Evolutionary conservation across 2,888 invertebrate species (phyloP), one percentile per base, ranked within the genome.

Genomic region (Aproaerema taeniolella): DNA sequence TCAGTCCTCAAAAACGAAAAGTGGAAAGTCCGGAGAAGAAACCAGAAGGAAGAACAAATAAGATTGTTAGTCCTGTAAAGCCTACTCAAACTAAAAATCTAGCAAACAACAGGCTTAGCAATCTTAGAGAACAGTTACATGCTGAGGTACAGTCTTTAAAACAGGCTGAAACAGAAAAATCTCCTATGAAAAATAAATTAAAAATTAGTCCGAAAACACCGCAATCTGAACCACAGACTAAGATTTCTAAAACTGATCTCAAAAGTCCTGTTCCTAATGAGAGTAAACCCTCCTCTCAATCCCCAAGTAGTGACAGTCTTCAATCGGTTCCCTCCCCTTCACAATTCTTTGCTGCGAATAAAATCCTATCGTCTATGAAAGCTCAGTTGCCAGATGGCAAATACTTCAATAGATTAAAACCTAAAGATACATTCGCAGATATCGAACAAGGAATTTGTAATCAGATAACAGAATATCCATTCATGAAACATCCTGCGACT

Each of bases 281-380:
- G 2, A 73, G 62, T 54, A 62, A 58, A 29, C 46, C 53, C 0
- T 61, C 57, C 9, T 51, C 54, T 0, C 77, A 75, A 15, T 80
- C 82, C 1, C 80, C 79, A 0, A 74, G 63, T 45, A 76, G 63
- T 45, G 85, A 82, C 14, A 81, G 69, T 15, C 46, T 73, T 7
- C 76, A 77, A 13, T 76, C 80, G 0, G 63, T 64, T 3, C 69
- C 77, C 12, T 81, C 82, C 3, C 80, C 83, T 0, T 83, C 86
- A 24, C 86, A 85, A 42, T 86, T 86, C 50, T 71, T 83, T 42
- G 72, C 83, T 0, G 86, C 83, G 1, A 86, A 80, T 41, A 86
- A 83, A 64, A 83, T 85, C 25, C 73, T 86, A 47, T 79, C 69
- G 2, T 75, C 86, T 1, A 85, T 86, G 80, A 85, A 82, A 58